Conservation (phyloP, 2,113 vertebrate genomes). For the Gobius niger region DNA sequence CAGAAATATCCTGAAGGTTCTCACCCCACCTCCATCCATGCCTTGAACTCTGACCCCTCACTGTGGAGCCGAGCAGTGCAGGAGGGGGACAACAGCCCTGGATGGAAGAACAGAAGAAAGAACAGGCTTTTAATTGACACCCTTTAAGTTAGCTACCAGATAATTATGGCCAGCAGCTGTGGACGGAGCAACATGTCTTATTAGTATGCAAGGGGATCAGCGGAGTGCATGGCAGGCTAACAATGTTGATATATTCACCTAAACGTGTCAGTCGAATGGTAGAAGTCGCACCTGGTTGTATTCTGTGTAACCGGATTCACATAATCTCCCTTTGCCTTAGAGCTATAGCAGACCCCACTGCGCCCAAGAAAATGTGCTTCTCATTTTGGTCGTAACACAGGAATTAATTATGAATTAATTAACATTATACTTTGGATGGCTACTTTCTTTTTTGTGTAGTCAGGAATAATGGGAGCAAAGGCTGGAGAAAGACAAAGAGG, state of each 20-base stretch:
- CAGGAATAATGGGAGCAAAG: conserved; percentile 39
- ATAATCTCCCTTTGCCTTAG: conserved; percentile 47
- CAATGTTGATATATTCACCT: conserved; percentile 34
- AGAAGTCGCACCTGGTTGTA: conserved; percentile 38
- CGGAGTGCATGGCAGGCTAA: conserved; percentile 35
- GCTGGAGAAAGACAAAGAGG: conserved; percentile 56
- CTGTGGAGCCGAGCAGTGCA: conserved; percentile 11
- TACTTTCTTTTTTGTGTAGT: conserved; percentile 53
- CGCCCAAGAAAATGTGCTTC: conserved; percentile 58
- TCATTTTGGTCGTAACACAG: conserved; percentile 60
- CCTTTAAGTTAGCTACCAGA: conserved; percentile 74
- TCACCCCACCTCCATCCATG: conserved; percentile 28
- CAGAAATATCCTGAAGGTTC: conserved; percentile 31
- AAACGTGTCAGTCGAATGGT: conserved; percentile 27
- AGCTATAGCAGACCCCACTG: conserved; percentile 61
- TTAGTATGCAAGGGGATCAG: conserved; percentile 65
- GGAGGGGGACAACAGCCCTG: conserved; percentile 13
- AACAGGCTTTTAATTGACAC: conserved; percentile 71
- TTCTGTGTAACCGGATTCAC: conserved; percentile 36
- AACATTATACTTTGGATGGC: conserved; percentile 62
- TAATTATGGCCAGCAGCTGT: conserved; percentile 77
- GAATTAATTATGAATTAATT: conserved; percentile 77
- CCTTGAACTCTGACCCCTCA: conserved; percentile 57
- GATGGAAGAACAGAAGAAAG: conserved; percentile 44
- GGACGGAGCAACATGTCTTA: conserved; percentile 66